Conservation (phyloP, 1,140 invertebrate species). For the Zaprionus ornatus region DNA sequence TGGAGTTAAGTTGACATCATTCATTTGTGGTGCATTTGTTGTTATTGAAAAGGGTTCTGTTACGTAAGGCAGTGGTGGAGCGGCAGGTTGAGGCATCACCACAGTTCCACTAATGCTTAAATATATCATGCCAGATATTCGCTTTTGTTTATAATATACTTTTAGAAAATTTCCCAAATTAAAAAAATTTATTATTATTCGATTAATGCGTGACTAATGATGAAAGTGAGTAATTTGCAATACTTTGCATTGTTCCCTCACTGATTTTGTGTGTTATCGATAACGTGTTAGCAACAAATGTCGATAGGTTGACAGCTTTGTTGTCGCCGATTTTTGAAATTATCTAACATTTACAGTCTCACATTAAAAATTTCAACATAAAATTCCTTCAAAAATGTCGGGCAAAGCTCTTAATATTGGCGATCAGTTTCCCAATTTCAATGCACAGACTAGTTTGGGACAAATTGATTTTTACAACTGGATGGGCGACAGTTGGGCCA, state of each 20-base stretch:
- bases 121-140: conserved; percentile 36
- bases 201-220: not conserved
- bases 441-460: conserved; percentile 89
- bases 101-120: conserved; percentile 48
- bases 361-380: conserved; percentile 14
- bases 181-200: not conserved
- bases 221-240: not conserved
- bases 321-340: conserved; percentile 11
- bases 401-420: conserved; percentile 86
- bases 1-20: conserved; percentile 63
- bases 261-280: not conserved
- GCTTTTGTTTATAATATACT: conserved; percentile 1
- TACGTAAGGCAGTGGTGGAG: not conserved
- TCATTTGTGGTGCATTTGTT: conserved; percentile 66
- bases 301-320: conserved; percentile 9
- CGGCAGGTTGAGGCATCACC: conserved; percentile 12
- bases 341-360: conserved; percentile 2
- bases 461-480: conserved; percentile 91
- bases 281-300: not conserved
- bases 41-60: conserved; percentile 65
- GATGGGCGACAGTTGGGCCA: conserved; percentile 94
- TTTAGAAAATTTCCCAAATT: not conserved
- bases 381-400: conserved; percentile 43
- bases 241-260: not conserved
- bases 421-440: conserved; percentile 92